These are phyloP conservation scores for Syngnathus rostellatus DNA, from an alignment of 2,797 vertebrate genomes.

Conservation along the genomic window DNA sequence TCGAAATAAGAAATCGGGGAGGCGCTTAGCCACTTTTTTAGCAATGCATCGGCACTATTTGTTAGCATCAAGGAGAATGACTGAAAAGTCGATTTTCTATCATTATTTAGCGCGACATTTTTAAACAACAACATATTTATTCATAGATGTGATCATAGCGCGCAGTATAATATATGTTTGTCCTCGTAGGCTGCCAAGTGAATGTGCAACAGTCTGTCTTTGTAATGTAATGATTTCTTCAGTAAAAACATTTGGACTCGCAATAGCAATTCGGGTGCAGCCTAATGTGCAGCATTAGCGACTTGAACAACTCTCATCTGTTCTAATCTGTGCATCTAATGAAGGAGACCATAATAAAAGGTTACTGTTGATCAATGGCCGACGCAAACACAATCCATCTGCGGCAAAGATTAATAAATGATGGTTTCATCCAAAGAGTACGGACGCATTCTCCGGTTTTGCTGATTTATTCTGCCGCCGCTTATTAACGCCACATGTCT, in stretches of 20 bases:
- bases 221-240: conserved; percentile 50
- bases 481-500: conserved; percentile 56
- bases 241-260: conserved; percentile 42
- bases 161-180: conserved; percentile 9
- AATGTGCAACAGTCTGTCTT: conserved; percentile 40
- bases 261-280: conserved; percentile 20
- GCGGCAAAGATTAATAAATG: conserved; percentile 66
- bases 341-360: conserved; percentile 66
- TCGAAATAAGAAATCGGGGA: conserved; percentile 67
- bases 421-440: conserved; percentile 52
- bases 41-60: conserved; percentile 49
- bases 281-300: conserved; percentile 28
- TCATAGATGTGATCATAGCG: conserved; percentile 25
- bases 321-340: conserved; percentile 62
- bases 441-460: conserved; percentile 36
- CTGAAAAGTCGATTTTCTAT: conserved; percentile 69
- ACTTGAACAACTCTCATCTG: conserved; percentile 58
- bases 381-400: conserved; percentile 48
- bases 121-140: too few relatives aligned
- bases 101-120: not conserved
- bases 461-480: conserved; percentile 53
- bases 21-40: conserved; percentile 70
- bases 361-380: conserved; percentile 63
- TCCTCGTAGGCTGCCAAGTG: conserved; percentile 59
- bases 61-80: conserved; percentile 70